Conservation (phyloP, 2,888 invertebrate genomes). For the Calliopum simillimum region DNA sequence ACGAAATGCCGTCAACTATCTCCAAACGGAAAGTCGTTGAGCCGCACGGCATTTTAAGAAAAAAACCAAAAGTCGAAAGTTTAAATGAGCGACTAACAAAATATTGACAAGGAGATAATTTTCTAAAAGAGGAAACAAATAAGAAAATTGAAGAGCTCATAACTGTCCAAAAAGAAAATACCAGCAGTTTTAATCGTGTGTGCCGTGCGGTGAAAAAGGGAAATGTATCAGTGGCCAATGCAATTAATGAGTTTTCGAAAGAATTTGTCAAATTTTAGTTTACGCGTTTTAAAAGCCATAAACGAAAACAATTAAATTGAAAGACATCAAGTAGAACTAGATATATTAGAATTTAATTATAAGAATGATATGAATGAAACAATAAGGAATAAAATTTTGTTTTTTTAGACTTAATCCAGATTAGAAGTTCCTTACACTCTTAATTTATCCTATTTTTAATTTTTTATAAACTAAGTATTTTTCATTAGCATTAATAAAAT, state of each 20-base stretch:
- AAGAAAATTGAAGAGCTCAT: background rate
- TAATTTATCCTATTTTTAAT: no score
- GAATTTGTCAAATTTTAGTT: background rate
- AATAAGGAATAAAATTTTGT: background rate
- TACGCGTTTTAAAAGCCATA: background rate
- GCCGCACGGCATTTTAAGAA: background rate
- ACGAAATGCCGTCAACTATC: background rate
- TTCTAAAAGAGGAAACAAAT: background rate
- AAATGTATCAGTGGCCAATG: background rate
- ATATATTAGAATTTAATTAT: background rate
- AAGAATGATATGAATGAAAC: background rate
- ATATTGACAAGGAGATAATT: background rate
- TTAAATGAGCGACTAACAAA: no score
- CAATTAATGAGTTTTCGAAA: background rate
- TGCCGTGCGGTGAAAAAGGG: background rate
- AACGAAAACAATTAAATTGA: background rate
- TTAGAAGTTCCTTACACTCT: background rate
- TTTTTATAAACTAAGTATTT: no score
- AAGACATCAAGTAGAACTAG: background rate
- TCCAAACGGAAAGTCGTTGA: background rate
- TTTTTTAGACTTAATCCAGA: background rate
- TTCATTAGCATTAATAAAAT: no score
- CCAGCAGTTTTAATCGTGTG: background rate
- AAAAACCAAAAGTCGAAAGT: no score
- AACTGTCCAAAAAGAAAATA: background rate